phyloP scores from a whole-genome alignment of 1,140 invertebrate genomes.

The Platyura marginata region DNA sequence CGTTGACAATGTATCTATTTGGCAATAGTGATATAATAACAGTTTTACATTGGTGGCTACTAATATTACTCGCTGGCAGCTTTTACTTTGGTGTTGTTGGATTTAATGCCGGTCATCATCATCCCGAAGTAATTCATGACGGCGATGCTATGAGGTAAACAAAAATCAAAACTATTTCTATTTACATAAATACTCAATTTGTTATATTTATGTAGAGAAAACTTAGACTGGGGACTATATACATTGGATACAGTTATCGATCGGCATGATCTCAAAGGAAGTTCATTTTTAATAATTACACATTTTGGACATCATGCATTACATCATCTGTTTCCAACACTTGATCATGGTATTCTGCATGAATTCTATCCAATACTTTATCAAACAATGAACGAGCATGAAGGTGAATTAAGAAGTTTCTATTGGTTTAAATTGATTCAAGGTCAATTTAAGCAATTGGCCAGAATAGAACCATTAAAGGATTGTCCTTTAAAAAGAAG shows the following conservation, averaged over 20 bases:
- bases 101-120: slow-evolving; percentile 62
- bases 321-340: slow-evolving; percentile 65
- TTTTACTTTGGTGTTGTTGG: slow-evolving; percentile 44
- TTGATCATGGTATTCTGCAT: slow-evolving; percentile 53
- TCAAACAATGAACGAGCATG: slow-evolving; percentile 50
- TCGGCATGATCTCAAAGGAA: slow-evolving; percentile 45
- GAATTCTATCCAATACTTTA: slow-evolving; percentile 41
- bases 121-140: slow-evolving; percentile 67
- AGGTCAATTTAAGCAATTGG: slow-evolving; percentile 47
- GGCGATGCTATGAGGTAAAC: slow-evolving; percentile 55
- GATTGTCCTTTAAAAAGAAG: no score
- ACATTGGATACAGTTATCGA: slow-evolving; percentile 60
- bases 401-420: slow-evolving; percentile 30
- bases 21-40: slow-evolving; percentile 11
- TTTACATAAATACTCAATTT: no score
- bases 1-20: slow-evolving; percentile 28
- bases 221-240: slow-evolving; percentile 57
- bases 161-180: no score
- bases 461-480: slow-evolving; percentile 27
- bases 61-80: slow-evolving; percentile 35
- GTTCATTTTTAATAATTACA: slow-evolving; percentile 42
- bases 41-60: slow-evolving; percentile 32
- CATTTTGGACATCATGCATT: slow-evolving; percentile 59
- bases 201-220: no score
- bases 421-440: slow-evolving; percentile 33